Evolutionary conservation across 2,113 vertebrate species (phyloP).

Genomic region (Lepidothrix coronata): DNA sequence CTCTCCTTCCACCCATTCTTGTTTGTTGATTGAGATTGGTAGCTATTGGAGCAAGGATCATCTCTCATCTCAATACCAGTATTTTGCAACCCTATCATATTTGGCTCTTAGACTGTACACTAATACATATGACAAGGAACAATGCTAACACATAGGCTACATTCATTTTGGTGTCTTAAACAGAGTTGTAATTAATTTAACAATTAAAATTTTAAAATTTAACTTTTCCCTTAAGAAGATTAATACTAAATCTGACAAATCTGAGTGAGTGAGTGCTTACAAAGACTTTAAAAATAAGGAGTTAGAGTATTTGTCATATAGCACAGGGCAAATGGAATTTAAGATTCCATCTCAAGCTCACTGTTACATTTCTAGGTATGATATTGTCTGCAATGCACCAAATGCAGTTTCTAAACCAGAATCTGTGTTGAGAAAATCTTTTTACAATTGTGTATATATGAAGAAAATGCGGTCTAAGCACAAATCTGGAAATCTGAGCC

Average conservation of each 20-base stretch:
- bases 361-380: neutral
- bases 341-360: neutral
- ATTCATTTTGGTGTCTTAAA: neutral
- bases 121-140: neutral
- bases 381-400: neutral
- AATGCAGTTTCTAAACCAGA: neutral
- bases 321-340: neutral
- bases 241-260: neutral
- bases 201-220: neutral
- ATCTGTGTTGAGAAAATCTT: neutral
- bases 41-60: neutral
- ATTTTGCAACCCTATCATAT: neutral
- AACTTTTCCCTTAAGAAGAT: neutral
- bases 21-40: neutral
- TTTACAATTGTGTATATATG: neutral
- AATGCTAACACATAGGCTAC: neutral
- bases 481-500: neutral
- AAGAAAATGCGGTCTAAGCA: neutral
- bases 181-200: neutral
- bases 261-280: neutral
- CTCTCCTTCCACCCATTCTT: neutral
- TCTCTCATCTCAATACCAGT: neutral
- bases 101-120: neutral
- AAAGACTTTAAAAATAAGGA: neutral
- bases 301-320: neutral